phyloP scores from a whole-genome alignment of 2,797 vertebrate species.

The Ispidina lecontei region DNA sequence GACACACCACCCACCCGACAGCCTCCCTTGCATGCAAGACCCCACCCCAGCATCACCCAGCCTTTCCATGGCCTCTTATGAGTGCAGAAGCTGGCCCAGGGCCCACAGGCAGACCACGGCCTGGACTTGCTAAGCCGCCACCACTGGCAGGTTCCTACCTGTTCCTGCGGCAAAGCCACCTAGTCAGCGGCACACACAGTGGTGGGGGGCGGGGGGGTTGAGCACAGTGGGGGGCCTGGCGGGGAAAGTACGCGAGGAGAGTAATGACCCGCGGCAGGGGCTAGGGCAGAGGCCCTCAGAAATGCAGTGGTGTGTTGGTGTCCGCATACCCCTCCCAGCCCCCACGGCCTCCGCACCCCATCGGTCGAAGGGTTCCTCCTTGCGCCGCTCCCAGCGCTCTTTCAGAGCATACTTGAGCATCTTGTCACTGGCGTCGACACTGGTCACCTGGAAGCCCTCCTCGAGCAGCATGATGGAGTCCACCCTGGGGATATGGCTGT shows the following conservation, averaged over 20 bases:
- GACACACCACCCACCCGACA: neutral
- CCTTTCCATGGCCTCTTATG: neutral
- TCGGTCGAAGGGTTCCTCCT: conserved; percentile 89
- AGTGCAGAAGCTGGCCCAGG: neutral
- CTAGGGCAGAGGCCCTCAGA: neutral
- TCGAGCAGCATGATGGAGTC: conserved; percentile 98
- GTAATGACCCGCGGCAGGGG: too few species aligned
- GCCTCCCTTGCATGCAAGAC: neutral
- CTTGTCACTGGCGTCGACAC: conserved; percentile 98
- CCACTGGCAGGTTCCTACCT: neutral
- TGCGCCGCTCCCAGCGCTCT: conserved; percentile 92
- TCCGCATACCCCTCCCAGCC: neutral
- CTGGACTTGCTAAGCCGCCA: neutral
- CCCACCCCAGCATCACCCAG: neutral
- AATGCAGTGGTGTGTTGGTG: neutral
- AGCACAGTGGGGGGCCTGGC: too few species aligned
- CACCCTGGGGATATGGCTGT: conserved; percentile 78
- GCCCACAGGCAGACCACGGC: neutral
- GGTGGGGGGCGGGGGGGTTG: too few species aligned
- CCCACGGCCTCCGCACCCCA: conserved; percentile 85
- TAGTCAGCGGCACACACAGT: neutral
- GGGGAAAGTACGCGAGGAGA: neutral
- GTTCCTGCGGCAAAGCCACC: neutral
- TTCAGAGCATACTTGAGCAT: conserved; percentile 98
- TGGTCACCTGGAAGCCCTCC: conserved; percentile 90